Percentiles rank a stretch among this genome's conserved stretches.
phyloP scores from a whole-genome alignment of 1,140 invertebrate genomes.

The Diuraphis noxia region DNA sequence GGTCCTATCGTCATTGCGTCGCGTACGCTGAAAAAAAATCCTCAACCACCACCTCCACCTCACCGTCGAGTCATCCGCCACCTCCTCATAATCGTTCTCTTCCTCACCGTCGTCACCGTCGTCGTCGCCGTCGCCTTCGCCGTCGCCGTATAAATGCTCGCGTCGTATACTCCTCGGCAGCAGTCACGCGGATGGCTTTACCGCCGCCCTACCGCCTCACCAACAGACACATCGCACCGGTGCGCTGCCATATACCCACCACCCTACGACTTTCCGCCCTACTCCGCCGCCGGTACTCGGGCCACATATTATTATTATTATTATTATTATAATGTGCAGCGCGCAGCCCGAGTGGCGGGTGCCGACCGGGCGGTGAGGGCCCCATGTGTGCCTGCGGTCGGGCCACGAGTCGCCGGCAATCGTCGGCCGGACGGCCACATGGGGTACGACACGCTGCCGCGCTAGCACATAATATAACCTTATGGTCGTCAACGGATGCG shows the following conservation, averaged over 20 bases:
- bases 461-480: not conserved
- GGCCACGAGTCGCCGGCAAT: slow-evolving; percentile 14
- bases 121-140: no score
- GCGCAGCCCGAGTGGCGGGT: not conserved
- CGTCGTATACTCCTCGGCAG: no score
- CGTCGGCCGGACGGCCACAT: slow-evolving; percentile 19
- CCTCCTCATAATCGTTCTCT: not conserved
- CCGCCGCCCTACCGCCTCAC: not conserved
- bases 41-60: not conserved
- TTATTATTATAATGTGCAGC: not conserved
- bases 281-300: not conserved
- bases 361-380: not conserved
- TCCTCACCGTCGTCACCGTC: not conserved
- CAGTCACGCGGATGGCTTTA: slow-evolving; percentile 13
- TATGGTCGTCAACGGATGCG: not conserved
- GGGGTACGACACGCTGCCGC: not conserved
- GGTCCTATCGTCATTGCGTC: not conserved
- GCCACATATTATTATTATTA: no score
- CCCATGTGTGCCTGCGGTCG: slow-evolving; percentile 34
- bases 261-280: not conserved
- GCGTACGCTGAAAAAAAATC: slow-evolving; percentile 7
- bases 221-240: not conserved
- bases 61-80: not conserved
- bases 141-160: not conserved
- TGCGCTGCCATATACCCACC: not conserved